These are phyloP conservation scores for Gopherus flavomarginatus DNA, from an alignment of 2,113 vertebrate genomes.

Conservation along the genomic window DNA sequence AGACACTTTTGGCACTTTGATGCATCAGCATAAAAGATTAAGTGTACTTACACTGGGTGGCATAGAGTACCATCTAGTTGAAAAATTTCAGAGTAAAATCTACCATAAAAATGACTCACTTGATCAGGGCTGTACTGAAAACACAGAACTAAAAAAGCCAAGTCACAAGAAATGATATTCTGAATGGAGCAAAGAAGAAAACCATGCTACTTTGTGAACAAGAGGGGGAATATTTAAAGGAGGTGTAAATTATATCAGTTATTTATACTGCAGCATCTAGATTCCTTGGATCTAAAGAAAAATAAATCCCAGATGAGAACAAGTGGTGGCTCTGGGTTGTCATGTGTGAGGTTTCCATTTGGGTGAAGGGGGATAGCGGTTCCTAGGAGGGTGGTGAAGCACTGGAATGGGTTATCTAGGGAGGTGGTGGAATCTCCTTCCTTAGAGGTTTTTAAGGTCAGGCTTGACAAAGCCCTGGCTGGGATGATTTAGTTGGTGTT, in stretches of 20 bases:
- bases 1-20: not conserved
- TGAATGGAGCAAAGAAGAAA: not conserved
- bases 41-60: not conserved
- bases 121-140: not conserved
- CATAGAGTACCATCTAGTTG: not conserved
- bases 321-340: not conserved
- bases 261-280: not conserved
- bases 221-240: not conserved
- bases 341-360: not conserved
- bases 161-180: not conserved
- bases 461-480: too few relatives aligned
- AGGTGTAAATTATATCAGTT: not conserved
- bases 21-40: not conserved
- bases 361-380: not conserved
- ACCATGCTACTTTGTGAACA: not conserved
- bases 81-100: slow-evolving; percentile 26
- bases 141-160: not conserved
- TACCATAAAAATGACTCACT: not conserved
- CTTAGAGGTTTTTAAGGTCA: too few relatives aligned
- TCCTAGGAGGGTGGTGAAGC: not conserved
- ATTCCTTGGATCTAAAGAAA: not conserved
- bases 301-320: not conserved
- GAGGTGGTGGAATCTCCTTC: too few relatives aligned
- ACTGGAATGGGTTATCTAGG: too few relatives aligned
- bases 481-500: too few relatives aligned